Conservation (phyloP, 92 coral and sea anemone genomes). For the Bergia puertoricense region DNA sequence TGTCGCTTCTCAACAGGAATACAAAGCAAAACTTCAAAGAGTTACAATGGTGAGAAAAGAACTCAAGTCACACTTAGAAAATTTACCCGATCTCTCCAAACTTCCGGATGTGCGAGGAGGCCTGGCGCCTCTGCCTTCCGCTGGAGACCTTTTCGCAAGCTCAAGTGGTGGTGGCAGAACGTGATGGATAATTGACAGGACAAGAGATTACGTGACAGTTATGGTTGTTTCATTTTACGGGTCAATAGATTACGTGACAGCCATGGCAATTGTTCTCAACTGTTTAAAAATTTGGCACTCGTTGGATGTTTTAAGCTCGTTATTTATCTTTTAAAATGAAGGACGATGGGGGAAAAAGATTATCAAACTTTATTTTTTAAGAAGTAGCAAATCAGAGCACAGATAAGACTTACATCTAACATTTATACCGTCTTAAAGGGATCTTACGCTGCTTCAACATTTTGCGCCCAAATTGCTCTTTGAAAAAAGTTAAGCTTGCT, state of each 20-base stretch:
- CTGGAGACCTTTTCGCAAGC: conserved; percentile 95
- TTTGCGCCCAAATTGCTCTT: too few relatives aligned
- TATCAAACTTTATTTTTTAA: too few relatives aligned
- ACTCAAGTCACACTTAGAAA: conserved; percentile 92
- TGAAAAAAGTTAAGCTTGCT: too few relatives aligned
- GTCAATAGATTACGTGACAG: not conserved
- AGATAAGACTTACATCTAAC: too few relatives aligned
- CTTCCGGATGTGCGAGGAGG: conserved; percentile 97
- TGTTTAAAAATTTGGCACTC: too few relatives aligned
- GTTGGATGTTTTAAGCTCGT: too few relatives aligned
- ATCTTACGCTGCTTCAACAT: too few relatives aligned
- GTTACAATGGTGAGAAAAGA: conserved; percentile 95
- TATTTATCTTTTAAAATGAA: too few relatives aligned
- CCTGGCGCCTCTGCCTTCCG: conserved; percentile 97
- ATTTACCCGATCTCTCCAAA: conserved; percentile 90
- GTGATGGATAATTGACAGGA: conserved; percentile 33
- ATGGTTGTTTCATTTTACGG: not conserved
- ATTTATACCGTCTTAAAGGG: too few relatives aligned
- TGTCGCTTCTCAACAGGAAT: conserved; percentile 66
- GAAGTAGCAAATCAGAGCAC: too few relatives aligned
- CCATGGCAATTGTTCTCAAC: too few relatives aligned
- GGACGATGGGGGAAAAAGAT: too few relatives aligned
- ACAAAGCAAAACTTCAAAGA: conserved; percentile 86
- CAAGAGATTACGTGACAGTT: not conserved
- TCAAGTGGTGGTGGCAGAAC: conserved; percentile 58